Conservation (phyloP, 2,113 vertebrate species). For the Apteryx owenii region DNA sequence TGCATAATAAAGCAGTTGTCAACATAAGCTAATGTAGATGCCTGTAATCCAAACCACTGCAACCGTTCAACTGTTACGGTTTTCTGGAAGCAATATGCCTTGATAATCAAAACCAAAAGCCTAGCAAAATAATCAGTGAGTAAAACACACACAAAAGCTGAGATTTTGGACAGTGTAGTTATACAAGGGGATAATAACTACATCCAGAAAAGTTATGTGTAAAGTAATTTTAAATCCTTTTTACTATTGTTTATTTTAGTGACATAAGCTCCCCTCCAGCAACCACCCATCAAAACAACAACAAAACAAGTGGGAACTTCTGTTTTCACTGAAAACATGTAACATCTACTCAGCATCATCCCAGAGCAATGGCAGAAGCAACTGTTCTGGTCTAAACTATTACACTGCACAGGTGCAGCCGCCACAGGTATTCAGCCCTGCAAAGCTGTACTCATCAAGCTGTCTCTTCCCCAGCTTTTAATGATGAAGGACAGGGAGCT, state of each 20-base stretch:
- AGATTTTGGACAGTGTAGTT: not conserved
- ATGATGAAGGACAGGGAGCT: not conserved
- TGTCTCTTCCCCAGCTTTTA: not conserved
- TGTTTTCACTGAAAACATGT: not conserved
- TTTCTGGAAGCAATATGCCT: not conserved
- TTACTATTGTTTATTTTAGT: not conserved
- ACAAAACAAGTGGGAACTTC: not conserved
- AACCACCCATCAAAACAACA: not conserved
- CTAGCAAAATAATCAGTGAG: not conserved
- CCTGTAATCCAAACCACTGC: not conserved
- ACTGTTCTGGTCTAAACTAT: fast-evolving
- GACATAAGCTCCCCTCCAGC: not conserved
- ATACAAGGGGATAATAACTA: not conserved
- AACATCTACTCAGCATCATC: not conserved
- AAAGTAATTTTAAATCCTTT: not conserved
- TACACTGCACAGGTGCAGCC: fast-evolving
- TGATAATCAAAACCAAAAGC: not conserved
- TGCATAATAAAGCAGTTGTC: not conserved
- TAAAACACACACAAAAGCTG: not conserved
- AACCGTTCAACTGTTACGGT: not conserved
- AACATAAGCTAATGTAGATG: not conserved
- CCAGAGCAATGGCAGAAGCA: not conserved
- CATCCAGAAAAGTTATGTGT: not conserved
- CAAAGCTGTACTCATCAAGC: not conserved
- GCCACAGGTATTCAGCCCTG: not conserved